Evolutionary conservation across 2,113 vertebrate species (phyloP).

Genomic region (Campylomormyrus numenius): DNA sequence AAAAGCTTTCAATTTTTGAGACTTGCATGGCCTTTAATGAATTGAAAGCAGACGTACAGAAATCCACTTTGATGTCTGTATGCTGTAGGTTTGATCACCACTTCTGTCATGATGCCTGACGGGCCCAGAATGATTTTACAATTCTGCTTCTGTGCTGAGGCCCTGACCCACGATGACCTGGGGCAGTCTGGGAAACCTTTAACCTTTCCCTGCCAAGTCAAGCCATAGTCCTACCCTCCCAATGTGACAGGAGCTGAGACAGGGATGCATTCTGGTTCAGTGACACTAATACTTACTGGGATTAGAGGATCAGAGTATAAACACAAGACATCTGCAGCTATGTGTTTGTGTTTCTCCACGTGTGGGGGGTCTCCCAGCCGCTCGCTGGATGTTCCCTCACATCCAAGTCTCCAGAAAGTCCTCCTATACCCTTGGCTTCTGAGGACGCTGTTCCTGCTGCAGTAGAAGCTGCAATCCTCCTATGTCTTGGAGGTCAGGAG

Average conservation of each 20-base stretch:
- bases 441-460: constrained; percentile 10
- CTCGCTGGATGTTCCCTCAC: constrained; percentile 71
- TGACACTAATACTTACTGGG: constrained; percentile 51
- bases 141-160: neutral
- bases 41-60: neutral
- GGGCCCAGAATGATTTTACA: neutral
- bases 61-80: neutral
- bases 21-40: neutral
- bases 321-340: neutral
- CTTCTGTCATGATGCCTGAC: neutral
- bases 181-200: neutral
- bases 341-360: neutral
- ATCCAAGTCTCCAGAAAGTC: constrained; percentile 70
- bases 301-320: constrained; percentile 22
- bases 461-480: neutral
- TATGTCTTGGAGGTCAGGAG: neutral
- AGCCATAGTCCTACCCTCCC: constrained; percentile 60
- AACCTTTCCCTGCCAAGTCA: constrained; percentile 55
- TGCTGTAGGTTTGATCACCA: neutral
- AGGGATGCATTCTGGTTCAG: constrained; percentile 70
- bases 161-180: neutral
- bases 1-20: neutral
- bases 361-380: neutral
- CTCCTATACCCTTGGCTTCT: constrained; percentile 51
- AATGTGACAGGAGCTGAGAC: constrained; percentile 74